Base-by-base conservation (phyloP, 2,888 invertebrate genomes). In the Mesodorylaimus sp. region DNA sequence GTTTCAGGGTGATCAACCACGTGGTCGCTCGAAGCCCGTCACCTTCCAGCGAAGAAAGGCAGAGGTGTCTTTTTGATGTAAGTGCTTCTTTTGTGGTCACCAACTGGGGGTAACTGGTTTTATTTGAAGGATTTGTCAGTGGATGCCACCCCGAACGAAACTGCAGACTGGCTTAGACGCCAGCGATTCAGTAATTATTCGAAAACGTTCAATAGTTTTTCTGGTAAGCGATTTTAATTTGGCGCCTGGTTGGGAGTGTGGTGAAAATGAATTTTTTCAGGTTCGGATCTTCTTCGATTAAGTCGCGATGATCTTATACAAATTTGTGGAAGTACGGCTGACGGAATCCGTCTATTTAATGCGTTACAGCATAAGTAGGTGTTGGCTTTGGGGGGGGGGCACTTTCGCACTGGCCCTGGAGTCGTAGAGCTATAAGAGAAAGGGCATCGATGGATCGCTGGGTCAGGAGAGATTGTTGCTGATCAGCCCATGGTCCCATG, bases 341-440 rank as follows among this genome's bases (percentile, higher is more conserved):
- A 91, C 67, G 93, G 91, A 2, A 89, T 91, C 52, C 77, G 91
- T 57, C 76, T 91, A 53, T 87, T 79, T 71, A 91, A 91, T 68
- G 81, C 83, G 29, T 71, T 91, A 44, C 84, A 85, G 13, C 21
- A 36, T 52, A 45, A 28, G 45, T 45, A 45, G 21, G 32, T 13
- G 32, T 13, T 16, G 16, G 10, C 13, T 32, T 32, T 32, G n/a
- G n/a, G n/a, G n/a, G n/a, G n/a, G n/a, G n/a, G n/a, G n/a, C n/a
- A n/a, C n/a, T n/a, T n/a, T n/a, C n/a, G n/a, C n/a, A n/a, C n/a
- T n/a, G n/a, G n/a, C n/a, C n/a, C n/a, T n/a, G n/a, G n/a, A n/a
- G n/a, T n/a, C n/a, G n/a, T n/a, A n/a, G n/a, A n/a, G n/a, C n/a
- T n/a, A n/a, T n/a, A n/a, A n/a, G n/a, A n/a, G n/a, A n/a, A n/a